Conservation (phyloP, 2,797 vertebrate species). For the Ptychobarbus kaznakovi region DNA sequence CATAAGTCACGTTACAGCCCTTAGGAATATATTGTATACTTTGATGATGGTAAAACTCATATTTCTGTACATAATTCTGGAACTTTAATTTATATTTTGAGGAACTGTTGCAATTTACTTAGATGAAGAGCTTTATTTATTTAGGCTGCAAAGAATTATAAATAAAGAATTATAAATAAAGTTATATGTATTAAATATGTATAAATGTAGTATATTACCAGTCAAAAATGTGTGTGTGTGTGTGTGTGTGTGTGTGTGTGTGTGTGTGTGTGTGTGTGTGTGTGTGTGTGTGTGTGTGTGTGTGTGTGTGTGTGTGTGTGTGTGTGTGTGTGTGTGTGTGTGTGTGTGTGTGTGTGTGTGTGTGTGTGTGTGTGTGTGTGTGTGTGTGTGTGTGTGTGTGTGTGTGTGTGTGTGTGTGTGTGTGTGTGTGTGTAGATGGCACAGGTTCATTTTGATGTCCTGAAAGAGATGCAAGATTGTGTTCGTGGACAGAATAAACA, state of each 20-base stretch:
- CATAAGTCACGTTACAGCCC: slow-evolving; percentile 1
- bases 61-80: not conserved
- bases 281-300: too few relatives aligned
- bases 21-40: not conserved
- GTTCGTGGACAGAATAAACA: slow-evolving; percentile 46
- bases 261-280: too few relatives aligned
- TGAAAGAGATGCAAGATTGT: slow-evolving; percentile 54
- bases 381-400: too few relatives aligned
- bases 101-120: not conserved
- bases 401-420: too few relatives aligned
- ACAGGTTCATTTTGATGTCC: not conserved
- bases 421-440: too few relatives aligned
- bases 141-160: not conserved
- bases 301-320: too few relatives aligned
- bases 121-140: not conserved
- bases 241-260: too few relatives aligned
- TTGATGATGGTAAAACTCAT: not conserved
- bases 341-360: too few relatives aligned
- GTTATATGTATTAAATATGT: not conserved
- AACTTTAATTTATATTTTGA: not conserved
- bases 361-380: too few relatives aligned
- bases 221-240: too few relatives aligned
- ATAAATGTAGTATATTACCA: not conserved
- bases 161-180: too few relatives aligned
- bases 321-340: too few relatives aligned